Evolutionary conservation across 92 coral and sea anemone species (phyloP).

Genomic region (Porites rus): DNA sequence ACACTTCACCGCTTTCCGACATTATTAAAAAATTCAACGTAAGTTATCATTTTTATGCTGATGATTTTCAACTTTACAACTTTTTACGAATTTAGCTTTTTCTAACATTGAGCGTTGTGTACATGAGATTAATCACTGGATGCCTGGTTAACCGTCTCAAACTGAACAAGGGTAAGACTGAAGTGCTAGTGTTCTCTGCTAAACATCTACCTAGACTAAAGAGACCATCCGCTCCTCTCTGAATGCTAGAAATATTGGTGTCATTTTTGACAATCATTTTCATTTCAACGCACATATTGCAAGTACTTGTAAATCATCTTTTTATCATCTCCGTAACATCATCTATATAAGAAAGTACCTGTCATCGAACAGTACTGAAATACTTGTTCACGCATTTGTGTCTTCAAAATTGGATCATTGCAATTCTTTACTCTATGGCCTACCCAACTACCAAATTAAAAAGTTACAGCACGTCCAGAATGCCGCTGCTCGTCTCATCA

Average conservation of each 20-base stretch:
- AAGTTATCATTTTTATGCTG: not conserved
- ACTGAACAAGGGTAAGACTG: too few relatives aligned
- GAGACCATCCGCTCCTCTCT: too few relatives aligned
- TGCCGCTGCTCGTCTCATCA: slow-evolving; percentile 9
- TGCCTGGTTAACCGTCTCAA: not conserved
- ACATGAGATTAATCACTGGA: slow-evolving; percentile 9
- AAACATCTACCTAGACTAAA: not conserved
- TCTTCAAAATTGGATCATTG: not conserved
- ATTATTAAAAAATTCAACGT: not conserved
- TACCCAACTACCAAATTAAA: not conserved
- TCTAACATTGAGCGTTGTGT: too few relatives aligned
- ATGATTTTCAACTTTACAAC: not conserved
- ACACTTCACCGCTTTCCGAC: not conserved
- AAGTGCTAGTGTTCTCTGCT: not conserved
- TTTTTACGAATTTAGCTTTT: not conserved
- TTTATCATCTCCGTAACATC: not conserved
- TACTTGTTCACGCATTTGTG: not conserved
- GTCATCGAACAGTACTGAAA: not conserved
- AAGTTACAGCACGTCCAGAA: slow-evolving; percentile 17
- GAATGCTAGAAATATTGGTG: too few relatives aligned
- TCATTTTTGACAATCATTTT: not conserved
- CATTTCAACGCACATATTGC: not conserved
- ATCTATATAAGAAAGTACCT: not conserved
- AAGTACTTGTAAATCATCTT: not conserved
- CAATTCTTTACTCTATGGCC: not conserved